Percentiles rank a stretch among this genome's conserved stretches.
These are phyloP conservation scores for Dinothrombium tinctorium DNA, from an alignment of 1,140 invertebrate species.

Conservation along the genomic window DNA sequence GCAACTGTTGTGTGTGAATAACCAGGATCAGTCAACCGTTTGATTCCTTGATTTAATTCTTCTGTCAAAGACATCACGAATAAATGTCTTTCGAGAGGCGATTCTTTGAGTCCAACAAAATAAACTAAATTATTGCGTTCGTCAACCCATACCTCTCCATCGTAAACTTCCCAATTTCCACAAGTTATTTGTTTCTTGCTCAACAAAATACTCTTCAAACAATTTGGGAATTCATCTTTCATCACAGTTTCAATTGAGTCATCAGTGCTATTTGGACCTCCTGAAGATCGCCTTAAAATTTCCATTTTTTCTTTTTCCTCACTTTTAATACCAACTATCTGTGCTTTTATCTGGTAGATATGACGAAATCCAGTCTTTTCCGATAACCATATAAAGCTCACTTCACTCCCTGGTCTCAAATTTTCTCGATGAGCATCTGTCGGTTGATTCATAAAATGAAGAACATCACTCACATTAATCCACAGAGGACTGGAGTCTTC, in stretches of 20 bases:
- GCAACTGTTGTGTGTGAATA: slow-evolving; percentile 6
- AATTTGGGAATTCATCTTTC: not conserved
- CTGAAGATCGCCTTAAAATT: not conserved
- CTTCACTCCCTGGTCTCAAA: slow-evolving; percentile 16
- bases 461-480: slow-evolving; percentile 73
- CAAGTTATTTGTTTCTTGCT: slow-evolving; percentile 17
- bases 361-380: slow-evolving; percentile 78
- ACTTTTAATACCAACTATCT: slow-evolving; percentile 12
- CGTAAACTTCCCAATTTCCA: slow-evolving; percentile 25
- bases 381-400: slow-evolving; percentile 70
- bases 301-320: not conserved
- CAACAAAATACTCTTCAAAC: not conserved
- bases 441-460: slow-evolving; percentile 53
- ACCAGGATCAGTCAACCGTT: slow-evolving; percentile 7
- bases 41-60: not conserved
- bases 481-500: slow-evolving; percentile 42
- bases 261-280: not conserved
- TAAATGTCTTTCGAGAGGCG: slow-evolving; percentile 26
- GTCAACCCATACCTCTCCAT: slow-evolving; percentile 24
- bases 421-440: slow-evolving; percentile 22
- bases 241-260: not conserved
- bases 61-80: slow-evolving; percentile 16
- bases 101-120: slow-evolving; percentile 25
- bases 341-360: slow-evolving; percentile 48
- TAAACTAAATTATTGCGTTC: slow-evolving; percentile 22